Evolutionary conservation across 2,888 invertebrate genomes (phyloP).

Genomic region (Eledone cirrhosa): DNA sequence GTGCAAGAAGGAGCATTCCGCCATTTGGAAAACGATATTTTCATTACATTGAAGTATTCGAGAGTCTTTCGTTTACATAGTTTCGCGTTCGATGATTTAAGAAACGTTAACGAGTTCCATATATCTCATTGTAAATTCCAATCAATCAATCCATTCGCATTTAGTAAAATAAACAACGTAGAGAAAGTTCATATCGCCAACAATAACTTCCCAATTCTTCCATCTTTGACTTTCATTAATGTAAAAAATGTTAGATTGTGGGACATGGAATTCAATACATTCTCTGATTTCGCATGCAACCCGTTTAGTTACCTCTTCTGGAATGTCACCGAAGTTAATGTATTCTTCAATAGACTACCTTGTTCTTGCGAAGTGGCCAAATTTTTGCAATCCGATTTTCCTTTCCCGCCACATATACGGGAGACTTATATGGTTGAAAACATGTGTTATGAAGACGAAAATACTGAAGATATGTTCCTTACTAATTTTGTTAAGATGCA

Average conservation of each 20-base stretch:
- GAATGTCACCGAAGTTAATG: not conserved
- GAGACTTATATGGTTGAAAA: not conserved
- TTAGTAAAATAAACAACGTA: not conserved
- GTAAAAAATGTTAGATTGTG: not conserved
- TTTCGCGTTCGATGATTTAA: not conserved
- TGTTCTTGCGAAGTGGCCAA: slow-evolving; percentile 1
- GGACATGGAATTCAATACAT: slow-evolving; percentile 13
- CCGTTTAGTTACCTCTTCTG: slow-evolving; percentile 1
- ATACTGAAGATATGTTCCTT: not conserved
- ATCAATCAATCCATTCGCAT: not conserved
- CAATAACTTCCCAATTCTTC: not conserved
- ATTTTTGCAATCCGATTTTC: not conserved
- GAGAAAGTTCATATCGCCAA: not conserved
- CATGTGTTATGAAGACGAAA: not conserved
- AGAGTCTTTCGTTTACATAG: not conserved
- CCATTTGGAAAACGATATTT: not conserved
- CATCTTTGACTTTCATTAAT: not conserved
- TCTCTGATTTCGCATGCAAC: not conserved
- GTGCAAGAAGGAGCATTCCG: slow-evolving; percentile 10
- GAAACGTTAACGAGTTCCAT: not conserved
- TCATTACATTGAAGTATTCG: not conserved
- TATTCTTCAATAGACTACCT: not conserved
- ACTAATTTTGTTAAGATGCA: slow-evolving; percentile 3
- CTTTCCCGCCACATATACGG: not conserved
- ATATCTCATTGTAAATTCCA: not conserved